Percentiles rank a stretch among this genome's conserved stretches.
These are phyloP conservation scores for Picathartes gymnocephalus DNA, from an alignment of 2,113 vertebrate genomes.

Conservation along the genomic window DNA sequence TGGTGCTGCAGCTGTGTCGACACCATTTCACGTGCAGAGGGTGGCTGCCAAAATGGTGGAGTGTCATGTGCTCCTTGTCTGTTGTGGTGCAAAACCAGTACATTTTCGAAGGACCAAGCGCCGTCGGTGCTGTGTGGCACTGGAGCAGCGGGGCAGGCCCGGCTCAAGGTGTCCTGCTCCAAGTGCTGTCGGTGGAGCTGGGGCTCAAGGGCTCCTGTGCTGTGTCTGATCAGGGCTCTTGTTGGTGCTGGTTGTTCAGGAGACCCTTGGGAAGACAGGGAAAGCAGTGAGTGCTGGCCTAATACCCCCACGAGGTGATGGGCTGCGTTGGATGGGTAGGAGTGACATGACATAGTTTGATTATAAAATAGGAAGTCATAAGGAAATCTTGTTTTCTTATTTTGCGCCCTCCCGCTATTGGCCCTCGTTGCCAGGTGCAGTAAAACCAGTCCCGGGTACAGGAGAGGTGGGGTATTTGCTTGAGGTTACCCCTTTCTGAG, in stretches of 20 bases:
- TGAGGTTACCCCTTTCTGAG: not conserved
- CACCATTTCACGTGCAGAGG: not conserved
- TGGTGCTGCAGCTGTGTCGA: not conserved
- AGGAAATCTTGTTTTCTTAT: not conserved
- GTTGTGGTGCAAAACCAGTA: not conserved
- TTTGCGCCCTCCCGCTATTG: not conserved
- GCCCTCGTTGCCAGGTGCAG: not conserved
- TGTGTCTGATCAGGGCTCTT: rapidly evolving
- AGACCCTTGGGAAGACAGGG: not conserved
- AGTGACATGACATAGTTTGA: rapidly evolving
- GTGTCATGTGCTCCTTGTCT: rapidly evolving
- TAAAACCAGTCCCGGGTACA: not conserved
- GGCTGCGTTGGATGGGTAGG: not conserved
- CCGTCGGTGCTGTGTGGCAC: not conserved
- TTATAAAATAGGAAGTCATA: not conserved
- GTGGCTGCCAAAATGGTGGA: not conserved
- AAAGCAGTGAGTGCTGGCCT: rapidly evolving
- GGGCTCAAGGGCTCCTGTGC: not conserved
- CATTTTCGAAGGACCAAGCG: rapidly evolving
- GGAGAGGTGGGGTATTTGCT: not conserved
- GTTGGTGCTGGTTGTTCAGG: not conserved
- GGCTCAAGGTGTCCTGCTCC: rapidly evolving
- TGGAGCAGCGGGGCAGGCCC: not conserved
- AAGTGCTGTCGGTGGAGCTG: rapidly evolving
- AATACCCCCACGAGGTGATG: rapidly evolving